Base-by-base conservation (phyloP, 2,797 vertebrate genomes). In the Periparus ater region DNA sequence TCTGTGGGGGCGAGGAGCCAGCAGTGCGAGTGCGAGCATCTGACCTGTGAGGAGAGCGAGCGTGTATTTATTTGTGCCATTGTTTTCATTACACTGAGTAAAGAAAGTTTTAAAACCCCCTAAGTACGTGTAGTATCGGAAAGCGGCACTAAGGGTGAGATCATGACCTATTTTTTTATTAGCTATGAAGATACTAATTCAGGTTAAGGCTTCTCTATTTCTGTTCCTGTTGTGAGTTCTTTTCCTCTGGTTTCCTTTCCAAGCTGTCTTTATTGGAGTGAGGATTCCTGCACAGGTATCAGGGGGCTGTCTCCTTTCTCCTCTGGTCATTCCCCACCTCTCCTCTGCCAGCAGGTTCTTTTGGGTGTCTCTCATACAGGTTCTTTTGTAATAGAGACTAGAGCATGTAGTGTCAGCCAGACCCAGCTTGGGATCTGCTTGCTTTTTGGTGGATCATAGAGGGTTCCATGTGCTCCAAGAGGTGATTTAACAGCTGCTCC, bases 21-120 rank as follows among this genome's bases (percentile, higher is more conserved):
- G 53, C 51, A 23, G 88, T 60, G 77, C 11, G 61, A 58, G 85
- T 84, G 95, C 34, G 62, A 76, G 96, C 87, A 40, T 88, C 95
- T 68, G 22, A 3, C 91, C 88, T 54, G 85, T 88, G 57, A 61
- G 97, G 92, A 96, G 95, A 89, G 96, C 18, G 80, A 96, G 88
- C 58, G 44, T 74, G 78, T 96, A 92, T 98, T 97, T 96, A 94
- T 97, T 97, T 96, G 97, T 97, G 97, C 97, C 97, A 96, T 97
- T 95, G 96, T 96, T 93, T 95, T 96, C 96, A 91, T 97, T 95
- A 96, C 95, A 88, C 79, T 86, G 95, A 97, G 96, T 30, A 85
- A 91, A 97, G 92, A 40, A 86, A 95, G 93, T 89, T 97, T 86
- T 93, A 73, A 93, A 78, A 63, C 13, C 96, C 95, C 92, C 96